Base-by-base conservation (phyloP, 2,888 invertebrate species). In the Melangyna quadrimaculata region DNA sequence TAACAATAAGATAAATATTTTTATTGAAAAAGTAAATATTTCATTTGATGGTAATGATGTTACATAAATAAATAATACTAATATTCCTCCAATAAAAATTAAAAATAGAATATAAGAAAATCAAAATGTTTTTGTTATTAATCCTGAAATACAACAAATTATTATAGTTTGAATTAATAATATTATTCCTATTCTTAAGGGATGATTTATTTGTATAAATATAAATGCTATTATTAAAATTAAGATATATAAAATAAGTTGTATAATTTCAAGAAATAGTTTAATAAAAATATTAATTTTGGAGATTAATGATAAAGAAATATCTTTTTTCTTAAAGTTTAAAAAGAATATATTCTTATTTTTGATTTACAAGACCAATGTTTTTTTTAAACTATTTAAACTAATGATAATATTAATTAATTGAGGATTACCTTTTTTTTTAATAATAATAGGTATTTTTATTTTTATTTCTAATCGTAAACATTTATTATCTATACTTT, bases 221-320 rank as follows among this genome's bases (percentile, higher is more conserved):
- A 90, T 88, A 35, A 92, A 90, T 82, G 93, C 88, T 89, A 92
- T 89, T 89, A 93, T 88, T 88, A 88, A 81, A 81, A 87, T 82
- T 45, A 87, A 24, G 17, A 59, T 74, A 51, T 87, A 86, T 75
- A 89, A 29, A 53, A 89, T 87, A 84, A 90, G 88, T 89, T 91
- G 90, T 72, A 90, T 88, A 87, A 90, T 90, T 86, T 92, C 94
- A 94, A 93, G 93, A 93, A 93, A 92, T 95, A 94, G 94, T 94
- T 95, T 94, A 93, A 92, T 89, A 87, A 92, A 95, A 95, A 95
- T 94, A 93, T 94, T 94, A 94, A 94, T 94, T 94, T 95, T 94
- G 94, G 94, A 93, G 93, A 94, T 94, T 95, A 94, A 94, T 90
- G 93, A 94, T 93, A 93, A 93, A 93, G 92, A 91, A 9, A 74